A percentile compares a stretch with the other conserved stretches of the same genome.
Evolutionary conservation across 1,140 invertebrate genomes (phyloP).

Genomic region (Lepeophtheirus salmonis): DNA sequence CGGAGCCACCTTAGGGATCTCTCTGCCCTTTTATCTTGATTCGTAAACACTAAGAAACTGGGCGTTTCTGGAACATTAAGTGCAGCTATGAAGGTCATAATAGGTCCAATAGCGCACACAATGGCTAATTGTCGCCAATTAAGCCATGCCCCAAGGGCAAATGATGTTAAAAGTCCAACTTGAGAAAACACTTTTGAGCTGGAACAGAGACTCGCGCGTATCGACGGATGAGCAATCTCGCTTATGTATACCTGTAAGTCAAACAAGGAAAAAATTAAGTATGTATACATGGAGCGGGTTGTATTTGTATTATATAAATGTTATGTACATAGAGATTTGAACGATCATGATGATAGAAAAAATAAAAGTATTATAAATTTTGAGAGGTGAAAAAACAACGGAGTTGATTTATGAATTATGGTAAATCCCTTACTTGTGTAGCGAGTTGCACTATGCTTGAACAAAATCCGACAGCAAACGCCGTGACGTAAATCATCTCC

Average conservation of each 20-base stretch:
- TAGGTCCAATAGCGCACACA: conserved; percentile 47
- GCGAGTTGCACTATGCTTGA: conserved; percentile 57
- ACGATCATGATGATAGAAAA: too few relatives aligned
- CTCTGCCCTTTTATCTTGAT: conserved; percentile 53
- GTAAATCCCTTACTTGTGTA: conserved; percentile 39
- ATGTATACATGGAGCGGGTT: not conserved
- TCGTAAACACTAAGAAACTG: conserved; percentile 48
- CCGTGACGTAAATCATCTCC: conserved; percentile 51
- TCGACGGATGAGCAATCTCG: conserved; percentile 65
- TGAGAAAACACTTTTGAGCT: conserved; percentile 64
- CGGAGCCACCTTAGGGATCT: conserved; percentile 51
- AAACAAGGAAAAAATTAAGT: not conserved
- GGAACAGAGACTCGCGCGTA: conserved; percentile 61
- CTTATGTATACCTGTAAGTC: conserved; percentile 56
- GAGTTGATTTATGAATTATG: not conserved
- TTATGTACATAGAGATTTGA: too few relatives aligned
- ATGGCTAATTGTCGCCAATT: conserved; percentile 59
- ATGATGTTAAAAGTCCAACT: conserved; percentile 58
- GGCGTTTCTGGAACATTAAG: conserved; percentile 56
- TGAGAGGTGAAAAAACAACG: not conserved
- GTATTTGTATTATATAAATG: too few relatives aligned
- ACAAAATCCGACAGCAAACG: conserved; percentile 54
- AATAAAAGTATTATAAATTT: too few relatives aligned
- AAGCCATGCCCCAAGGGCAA: conserved; percentile 53
- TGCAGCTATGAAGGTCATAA: conserved; percentile 26